Percentiles rank a stretch among this genome's conserved stretches.
phyloP scores from a whole-genome alignment of 1,140 invertebrate species.

The Diprion similis region DNA sequence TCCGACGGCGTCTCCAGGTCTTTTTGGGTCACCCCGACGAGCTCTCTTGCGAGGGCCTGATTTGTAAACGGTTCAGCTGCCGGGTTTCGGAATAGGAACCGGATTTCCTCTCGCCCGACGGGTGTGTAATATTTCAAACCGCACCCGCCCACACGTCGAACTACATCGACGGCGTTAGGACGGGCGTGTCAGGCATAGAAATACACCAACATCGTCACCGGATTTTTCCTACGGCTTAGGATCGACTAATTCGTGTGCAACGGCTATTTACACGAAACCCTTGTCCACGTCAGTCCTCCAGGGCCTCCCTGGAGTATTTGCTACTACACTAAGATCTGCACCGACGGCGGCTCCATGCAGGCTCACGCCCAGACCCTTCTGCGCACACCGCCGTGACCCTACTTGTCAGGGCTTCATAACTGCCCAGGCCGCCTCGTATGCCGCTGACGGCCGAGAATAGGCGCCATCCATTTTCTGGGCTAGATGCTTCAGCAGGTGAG shows the following conservation, averaged over 20 bases:
- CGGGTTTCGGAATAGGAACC: conserved; percentile 78
- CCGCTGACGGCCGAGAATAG: conserved; percentile 71
- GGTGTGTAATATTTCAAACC: conserved; percentile 48
- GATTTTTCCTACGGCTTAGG: conserved; percentile 71
- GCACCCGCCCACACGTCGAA: conserved; percentile 35
- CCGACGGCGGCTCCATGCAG: conserved; percentile 79
- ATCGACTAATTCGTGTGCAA: conserved; percentile 84
- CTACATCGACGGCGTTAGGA: conserved; percentile 49
- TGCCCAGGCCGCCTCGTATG: conserved; percentile 36
- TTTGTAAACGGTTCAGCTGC: conserved; percentile 41
- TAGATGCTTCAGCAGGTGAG: conserved; percentile 89
- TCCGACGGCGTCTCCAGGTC: conserved; percentile 66
- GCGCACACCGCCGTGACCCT: conserved; percentile 75
- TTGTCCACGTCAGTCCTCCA: conserved; percentile 85
- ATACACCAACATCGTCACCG: conserved; percentile 13
- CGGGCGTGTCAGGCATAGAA: background rate
- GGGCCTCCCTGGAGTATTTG: conserved; percentile 86
- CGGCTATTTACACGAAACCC: conserved; percentile 84
- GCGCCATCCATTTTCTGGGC: conserved; percentile 91
- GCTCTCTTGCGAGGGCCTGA: conserved; percentile 39
- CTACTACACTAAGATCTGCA: conserved; percentile 89
- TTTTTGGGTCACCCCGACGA: conserved; percentile 58
- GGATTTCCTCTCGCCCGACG: conserved; percentile 73
- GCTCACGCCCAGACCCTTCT: conserved; percentile 79
- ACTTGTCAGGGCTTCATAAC: conserved; percentile 69